Percentiles rank a stretch among this genome's conserved stretches.
Evolutionary conservation across 2,113 vertebrate genomes (phyloP).

Genomic region (Todiramphus chloris): DNA sequence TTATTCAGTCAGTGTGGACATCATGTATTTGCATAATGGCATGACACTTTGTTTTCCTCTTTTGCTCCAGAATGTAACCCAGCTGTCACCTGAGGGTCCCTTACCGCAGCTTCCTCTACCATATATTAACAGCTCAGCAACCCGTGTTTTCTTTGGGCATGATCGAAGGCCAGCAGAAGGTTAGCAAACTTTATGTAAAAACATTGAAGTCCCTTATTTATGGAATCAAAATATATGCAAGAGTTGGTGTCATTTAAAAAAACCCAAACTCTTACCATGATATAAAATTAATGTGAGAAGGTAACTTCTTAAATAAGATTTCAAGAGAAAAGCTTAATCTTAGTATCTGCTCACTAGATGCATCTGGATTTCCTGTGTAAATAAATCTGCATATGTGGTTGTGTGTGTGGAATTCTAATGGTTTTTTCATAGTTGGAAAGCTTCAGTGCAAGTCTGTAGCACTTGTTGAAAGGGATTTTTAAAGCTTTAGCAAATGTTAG

Average conservation of each 20-base stretch:
- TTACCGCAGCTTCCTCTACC: constrained; percentile 93
- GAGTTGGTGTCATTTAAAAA: neutral
- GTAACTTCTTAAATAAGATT: neutral
- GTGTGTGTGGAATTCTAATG: neutral
- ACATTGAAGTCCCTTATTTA: neutral
- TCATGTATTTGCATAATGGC: neutral
- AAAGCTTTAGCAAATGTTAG: neutral
- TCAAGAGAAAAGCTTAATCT: neutral
- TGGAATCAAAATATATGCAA: neutral
- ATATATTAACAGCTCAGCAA: constrained; percentile 88
- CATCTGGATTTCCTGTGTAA: neutral
- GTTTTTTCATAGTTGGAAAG: neutral
- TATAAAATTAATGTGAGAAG: neutral
- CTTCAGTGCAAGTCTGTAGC: neutral
- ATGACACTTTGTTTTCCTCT: neutral
- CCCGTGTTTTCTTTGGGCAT: constrained; percentile 94
- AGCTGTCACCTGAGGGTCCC: constrained; percentile 71
- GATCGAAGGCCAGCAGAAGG: constrained; percentile 93
- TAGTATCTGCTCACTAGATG: neutral
- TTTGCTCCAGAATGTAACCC: constrained; percentile 80
- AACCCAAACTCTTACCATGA: neutral
- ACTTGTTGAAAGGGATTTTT: neutral
- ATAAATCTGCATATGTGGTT: neutral
- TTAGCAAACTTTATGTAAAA: constrained; percentile 62
- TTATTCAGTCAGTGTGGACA: neutral